A percentile compares a stretch with the other conserved stretches of the same genome.
Conservation (phyloP, 2,113 vertebrate genomes). For the Nipponia nippon region DNA sequence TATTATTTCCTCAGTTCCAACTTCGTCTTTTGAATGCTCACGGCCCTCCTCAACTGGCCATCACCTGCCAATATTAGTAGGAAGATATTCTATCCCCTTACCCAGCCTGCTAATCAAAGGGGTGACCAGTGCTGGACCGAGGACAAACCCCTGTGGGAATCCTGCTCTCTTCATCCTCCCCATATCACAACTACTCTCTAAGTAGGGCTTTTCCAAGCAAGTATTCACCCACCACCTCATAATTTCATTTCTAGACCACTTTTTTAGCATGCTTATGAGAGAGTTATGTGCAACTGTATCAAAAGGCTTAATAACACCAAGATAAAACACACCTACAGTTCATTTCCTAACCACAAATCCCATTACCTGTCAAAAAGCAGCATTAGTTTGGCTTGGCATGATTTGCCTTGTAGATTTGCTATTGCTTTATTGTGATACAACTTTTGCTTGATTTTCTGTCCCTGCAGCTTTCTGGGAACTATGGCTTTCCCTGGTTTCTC, state of each 20-base stretch:
- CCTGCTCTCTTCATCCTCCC: background rate
- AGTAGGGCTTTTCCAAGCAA: background rate
- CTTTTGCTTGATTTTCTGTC: background rate
- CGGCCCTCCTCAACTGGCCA: background rate
- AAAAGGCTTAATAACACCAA: background rate
- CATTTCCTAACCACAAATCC: background rate
- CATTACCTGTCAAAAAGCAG: background rate
- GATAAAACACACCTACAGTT: background rate
- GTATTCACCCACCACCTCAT: background rate
- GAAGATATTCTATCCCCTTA: background rate
- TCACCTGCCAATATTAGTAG: background rate
- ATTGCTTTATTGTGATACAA: background rate
- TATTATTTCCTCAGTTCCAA: background rate
- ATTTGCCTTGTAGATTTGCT: background rate
- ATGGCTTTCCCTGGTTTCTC: background rate
- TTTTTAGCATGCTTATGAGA: background rate
- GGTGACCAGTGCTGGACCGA: background rate
- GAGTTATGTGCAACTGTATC: background rate
- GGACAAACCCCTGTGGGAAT: background rate
- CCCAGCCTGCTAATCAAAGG: background rate
- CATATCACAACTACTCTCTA: background rate
- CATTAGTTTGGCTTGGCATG: background rate
- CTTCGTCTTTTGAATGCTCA: background rate
- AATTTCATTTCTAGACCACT: background rate
- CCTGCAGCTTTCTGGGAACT: background rate